A percentile compares a stretch with the other conserved stretches of the same genome.
phyloP scores from a whole-genome alignment of 2,113 vertebrate species.

The Epinephelus moara region DNA sequence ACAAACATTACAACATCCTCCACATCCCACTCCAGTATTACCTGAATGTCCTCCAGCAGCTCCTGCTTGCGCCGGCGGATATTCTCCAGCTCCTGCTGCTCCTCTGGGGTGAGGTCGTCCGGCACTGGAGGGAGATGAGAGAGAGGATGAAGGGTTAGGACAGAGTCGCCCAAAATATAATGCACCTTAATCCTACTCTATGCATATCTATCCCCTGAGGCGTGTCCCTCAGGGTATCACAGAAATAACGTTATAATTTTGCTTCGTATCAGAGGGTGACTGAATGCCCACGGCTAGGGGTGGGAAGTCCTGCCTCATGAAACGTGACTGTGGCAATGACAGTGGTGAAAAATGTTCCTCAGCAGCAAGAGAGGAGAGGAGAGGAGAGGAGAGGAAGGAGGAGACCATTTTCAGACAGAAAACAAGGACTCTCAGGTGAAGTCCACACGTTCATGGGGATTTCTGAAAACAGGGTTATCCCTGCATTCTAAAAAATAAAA shows the following conservation, averaged over 20 bases:
- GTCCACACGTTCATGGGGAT: too few relatives aligned
- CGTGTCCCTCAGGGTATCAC: not conserved
- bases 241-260: constrained; percentile 30
- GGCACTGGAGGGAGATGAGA: constrained; percentile 85
- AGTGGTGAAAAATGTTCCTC: not conserved
- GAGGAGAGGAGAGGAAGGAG: not conserved
- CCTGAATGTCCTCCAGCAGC: constrained; percentile 98
- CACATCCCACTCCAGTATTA: constrained; percentile 54
- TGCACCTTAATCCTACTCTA: constrained; percentile 21
- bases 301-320: not conserved
- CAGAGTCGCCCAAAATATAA: constrained; percentile 12
- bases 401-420: not conserved
- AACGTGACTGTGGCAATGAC: not conserved
- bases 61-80: constrained; percentile 97
- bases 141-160: constrained; percentile 48
- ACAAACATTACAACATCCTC: not conserved
- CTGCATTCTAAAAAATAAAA: too few relatives aligned
- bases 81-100: constrained; percentile 96
- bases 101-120: constrained; percentile 95
- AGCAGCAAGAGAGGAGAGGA: not conserved
- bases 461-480: too few relatives aligned
- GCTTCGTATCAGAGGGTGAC: constrained; percentile 1
- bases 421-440: not conserved
- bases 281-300: not conserved
- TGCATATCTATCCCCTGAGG: constrained; percentile 23